Percentiles rank a stretch among this genome's conserved stretches.
Evolutionary conservation across 1,140 invertebrate species (phyloP).

Genomic region (Trichonephila clavipes): DNA sequence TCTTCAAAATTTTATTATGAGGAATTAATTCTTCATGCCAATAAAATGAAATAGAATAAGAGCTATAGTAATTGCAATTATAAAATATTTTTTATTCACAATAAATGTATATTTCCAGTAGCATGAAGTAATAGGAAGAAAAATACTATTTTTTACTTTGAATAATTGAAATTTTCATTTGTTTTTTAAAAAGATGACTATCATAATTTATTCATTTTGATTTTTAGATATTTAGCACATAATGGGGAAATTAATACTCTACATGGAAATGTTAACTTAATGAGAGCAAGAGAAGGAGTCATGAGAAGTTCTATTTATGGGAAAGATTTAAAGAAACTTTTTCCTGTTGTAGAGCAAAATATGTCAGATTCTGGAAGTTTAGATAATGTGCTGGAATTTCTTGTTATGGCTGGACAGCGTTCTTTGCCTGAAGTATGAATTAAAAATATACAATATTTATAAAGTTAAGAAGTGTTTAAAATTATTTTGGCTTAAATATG

Average conservation of each 20-base stretch:
- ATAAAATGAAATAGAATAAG: no score
- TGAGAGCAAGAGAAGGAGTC: constrained; percentile 98
- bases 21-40: no score
- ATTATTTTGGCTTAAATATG: no score
- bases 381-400: constrained; percentile 98
- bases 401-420: constrained; percentile 94
- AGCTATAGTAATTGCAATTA: no score
- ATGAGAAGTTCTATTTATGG: constrained; percentile 95
- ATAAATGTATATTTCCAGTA: no score
- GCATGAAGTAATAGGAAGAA: no score
- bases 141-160: neutral
- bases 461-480: no score
- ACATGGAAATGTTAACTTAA: constrained; percentile 98
- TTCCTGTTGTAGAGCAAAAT: constrained; percentile 98
- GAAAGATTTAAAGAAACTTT: constrained; percentile 90
- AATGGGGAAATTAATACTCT: constrained; percentile 99
- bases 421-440: constrained; percentile 88
- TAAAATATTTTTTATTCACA: no score
- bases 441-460: neutral
- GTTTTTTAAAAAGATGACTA: neutral
- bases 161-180: no score
- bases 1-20: no score
- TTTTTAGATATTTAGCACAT: constrained; percentile 87
- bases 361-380: constrained; percentile 98
- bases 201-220: neutral